Base-by-base conservation (phyloP, 2,113 vertebrate genomes). In the Isichthys henryi region DNA sequence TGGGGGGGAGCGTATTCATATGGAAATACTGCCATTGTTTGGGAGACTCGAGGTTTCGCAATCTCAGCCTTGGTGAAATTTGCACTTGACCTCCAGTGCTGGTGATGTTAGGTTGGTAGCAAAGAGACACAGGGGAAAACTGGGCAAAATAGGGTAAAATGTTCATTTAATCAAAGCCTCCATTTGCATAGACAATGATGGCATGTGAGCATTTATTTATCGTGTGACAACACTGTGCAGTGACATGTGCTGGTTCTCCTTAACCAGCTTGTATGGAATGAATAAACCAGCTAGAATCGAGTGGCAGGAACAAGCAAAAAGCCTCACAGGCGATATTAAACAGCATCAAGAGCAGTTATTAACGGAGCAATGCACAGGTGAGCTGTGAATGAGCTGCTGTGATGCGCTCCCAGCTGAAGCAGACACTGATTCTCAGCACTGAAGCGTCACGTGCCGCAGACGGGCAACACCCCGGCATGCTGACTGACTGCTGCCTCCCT, bases 1-100 rank as follows among this genome's bases (percentile, higher is more conserved):
- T 94, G 94, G 93, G 52, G 90, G 94, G 90, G 92, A 93, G 94
- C 93, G 95, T 95, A 96, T 96, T 96, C 96, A 96, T 96, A 96
- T 96, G 96, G 94, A 96, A 96, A 96, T 96, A 94, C 91, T 85
- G 83, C 95, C 83, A 95, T 96, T 96, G 95, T 96, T 93, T 86
- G 93, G 93, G 89, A 90, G 91, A 92, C 91, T 39, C 50, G 92
- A 92, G 94, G 93, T 94, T 93, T 96, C 95, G 95, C 96, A 96
- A 96, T 96, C 95, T 95, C 92, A 91, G 93, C 92, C 93, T 90
- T 88, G 94, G 91, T 94, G 92, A 95, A 94, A 95, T 91, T 88
- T 92, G 91, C 92, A 94, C 95, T 96, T 95, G 95, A 96, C 95
- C 95, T 95, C 93, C 91, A 89, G 91, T 89, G 87, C 90, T 89